phyloP scores from a whole-genome alignment of 2,888 invertebrate genomes.

The Laspeyria flexula region DNA sequence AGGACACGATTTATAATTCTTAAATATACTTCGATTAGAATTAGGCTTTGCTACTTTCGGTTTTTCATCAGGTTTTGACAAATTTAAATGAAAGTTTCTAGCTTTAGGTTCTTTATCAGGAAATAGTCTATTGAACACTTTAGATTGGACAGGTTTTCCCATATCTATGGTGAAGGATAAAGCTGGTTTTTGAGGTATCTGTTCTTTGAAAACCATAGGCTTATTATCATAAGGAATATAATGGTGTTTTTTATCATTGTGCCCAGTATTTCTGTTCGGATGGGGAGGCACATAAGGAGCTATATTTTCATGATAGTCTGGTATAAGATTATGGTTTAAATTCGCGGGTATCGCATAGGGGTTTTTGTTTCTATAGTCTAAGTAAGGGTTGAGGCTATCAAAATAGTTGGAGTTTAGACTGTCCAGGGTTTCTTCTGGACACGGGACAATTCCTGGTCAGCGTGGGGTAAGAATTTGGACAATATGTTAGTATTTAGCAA shows the following conservation, averaged over 20 bases:
- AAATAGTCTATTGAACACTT: slow-evolving; percentile 79
- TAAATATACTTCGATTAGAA: slow-evolving; percentile 85
- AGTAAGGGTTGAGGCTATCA: slow-evolving; percentile 75
- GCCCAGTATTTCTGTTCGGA: slow-evolving; percentile 56
- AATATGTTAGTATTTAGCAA: slow-evolving; percentile 46
- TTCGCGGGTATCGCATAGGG: slow-evolving; percentile 84
- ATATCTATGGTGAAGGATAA: slow-evolving; percentile 73
- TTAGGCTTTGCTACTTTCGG: slow-evolving; percentile 68
- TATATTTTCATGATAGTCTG: slow-evolving; percentile 65
- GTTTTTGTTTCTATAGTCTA: slow-evolving; percentile 77
- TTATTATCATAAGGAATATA: slow-evolving; percentile 57
- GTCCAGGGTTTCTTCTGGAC: slow-evolving; percentile 73
- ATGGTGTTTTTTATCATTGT: slow-evolving; percentile 58
- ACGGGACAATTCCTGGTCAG: slow-evolving; percentile 71
- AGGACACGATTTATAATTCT: slow-evolving; percentile 91
- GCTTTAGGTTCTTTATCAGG: slow-evolving; percentile 69
- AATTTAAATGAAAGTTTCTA: slow-evolving; percentile 75
- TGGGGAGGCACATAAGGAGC: slow-evolving; percentile 79
- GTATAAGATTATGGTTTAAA: slow-evolving; percentile 70
- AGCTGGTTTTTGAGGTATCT: slow-evolving; percentile 60
- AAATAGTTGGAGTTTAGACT: slow-evolving; percentile 77
- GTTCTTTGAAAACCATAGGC: slow-evolving; percentile 71
- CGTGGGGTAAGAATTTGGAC: slow-evolving; percentile 54
- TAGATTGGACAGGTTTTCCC: slow-evolving; percentile 67
- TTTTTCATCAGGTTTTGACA: slow-evolving; percentile 68